Conservation (phyloP, 2,888 invertebrate genomes). For the Lottia gigantea region DNA sequence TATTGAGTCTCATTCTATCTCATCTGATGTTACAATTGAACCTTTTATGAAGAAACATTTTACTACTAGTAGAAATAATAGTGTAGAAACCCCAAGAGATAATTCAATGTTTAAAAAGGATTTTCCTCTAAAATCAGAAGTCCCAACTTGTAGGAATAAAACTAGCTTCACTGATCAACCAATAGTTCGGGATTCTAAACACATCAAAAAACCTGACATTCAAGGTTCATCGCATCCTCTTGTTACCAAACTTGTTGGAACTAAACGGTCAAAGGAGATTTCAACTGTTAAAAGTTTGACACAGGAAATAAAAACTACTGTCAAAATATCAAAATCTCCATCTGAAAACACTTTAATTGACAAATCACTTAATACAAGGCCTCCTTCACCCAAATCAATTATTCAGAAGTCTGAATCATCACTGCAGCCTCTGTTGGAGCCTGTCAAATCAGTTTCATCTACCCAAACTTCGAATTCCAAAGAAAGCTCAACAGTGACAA, state of each 20-base stretch:
- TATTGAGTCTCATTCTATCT: too few relatives aligned
- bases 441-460: too few relatives aligned
- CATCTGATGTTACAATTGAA: too few relatives aligned
- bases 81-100: too few relatives aligned
- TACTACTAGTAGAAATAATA: too few relatives aligned
- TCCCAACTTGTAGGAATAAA: neutral
- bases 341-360: neutral
- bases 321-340: neutral
- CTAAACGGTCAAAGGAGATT: neutral
- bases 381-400: neutral
- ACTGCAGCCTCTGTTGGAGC: neutral
- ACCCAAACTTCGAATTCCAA: neutral
- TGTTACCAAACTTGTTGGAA: neutral
- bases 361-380: neutral
- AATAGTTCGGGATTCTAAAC: neutral
- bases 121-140: neutral
- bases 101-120: too few relatives aligned
- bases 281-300: too few relatives aligned
- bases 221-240: neutral
- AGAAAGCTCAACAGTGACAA: neutral
- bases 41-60: too few relatives aligned
- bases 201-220: neutral
- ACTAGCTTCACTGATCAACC: neutral
- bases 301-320: neutral
- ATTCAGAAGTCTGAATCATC: neutral